Evolutionary conservation across 2,113 vertebrate genomes (phyloP).

Genomic region (Hystrix cristata): DNA sequence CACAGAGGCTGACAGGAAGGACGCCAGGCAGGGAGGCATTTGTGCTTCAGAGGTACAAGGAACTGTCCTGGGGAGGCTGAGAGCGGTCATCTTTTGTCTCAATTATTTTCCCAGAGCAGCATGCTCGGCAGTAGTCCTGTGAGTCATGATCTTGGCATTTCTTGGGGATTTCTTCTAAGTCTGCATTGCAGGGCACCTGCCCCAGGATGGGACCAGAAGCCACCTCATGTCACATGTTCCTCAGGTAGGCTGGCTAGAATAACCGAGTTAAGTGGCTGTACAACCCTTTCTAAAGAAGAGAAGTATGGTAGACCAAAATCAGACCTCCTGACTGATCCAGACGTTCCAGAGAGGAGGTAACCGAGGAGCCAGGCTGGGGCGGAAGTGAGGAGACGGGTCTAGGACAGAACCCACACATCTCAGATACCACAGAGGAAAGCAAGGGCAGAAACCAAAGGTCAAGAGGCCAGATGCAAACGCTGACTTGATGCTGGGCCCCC

Average conservation of each 20-base stretch:
- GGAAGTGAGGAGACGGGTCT: not conserved
- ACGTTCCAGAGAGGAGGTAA: not conserved
- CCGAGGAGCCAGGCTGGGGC: not conserved
- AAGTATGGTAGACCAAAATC: not conserved
- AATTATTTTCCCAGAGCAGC: not conserved
- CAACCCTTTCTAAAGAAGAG: not conserved
- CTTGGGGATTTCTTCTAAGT: not conserved
- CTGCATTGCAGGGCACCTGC: not conserved
- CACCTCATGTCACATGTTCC: not conserved
- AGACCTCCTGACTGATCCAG: not conserved
- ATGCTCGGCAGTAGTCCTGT: not conserved
- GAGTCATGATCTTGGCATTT: not conserved
- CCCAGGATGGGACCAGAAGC: not conserved
- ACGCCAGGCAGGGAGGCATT: not conserved
- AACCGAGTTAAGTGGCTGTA: not conserved
- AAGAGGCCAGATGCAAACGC: not conserved
- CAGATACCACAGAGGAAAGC: not conserved
- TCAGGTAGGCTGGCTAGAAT: not conserved
- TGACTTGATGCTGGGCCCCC: not conserved
- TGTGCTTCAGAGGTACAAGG: constrained; percentile 42
- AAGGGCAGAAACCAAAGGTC: not conserved
- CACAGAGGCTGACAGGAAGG: not conserved
- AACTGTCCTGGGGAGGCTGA: not conserved
- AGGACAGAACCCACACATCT: not conserved
- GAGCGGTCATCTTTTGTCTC: not conserved